phyloP scores from a whole-genome alignment of 1,140 invertebrate species.

The Eumaeus atala region DNA sequence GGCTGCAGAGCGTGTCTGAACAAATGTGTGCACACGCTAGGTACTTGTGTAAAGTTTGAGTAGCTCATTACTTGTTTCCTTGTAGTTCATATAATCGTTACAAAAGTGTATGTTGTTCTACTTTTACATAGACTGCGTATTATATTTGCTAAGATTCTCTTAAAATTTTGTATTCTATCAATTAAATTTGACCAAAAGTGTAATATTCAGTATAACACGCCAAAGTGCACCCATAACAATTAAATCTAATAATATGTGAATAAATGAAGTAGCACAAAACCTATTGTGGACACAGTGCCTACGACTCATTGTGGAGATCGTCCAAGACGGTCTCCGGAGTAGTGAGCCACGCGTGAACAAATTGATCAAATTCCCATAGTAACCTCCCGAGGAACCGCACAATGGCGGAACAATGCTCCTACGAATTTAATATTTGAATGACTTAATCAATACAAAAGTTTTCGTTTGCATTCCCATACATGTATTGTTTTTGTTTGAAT shows the following conservation, averaged over 20 bases:
- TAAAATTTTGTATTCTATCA: too few species aligned
- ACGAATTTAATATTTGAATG: slow-evolving; percentile 56
- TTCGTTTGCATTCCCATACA: slow-evolving; percentile 59
- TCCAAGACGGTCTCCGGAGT: slow-evolving; percentile 40
- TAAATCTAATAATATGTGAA: slow-evolving; percentile 35
- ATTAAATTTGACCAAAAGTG: neutral
- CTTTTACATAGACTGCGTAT: too few species aligned
- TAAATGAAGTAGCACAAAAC: slow-evolving; percentile 60
- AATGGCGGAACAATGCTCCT: slow-evolving; percentile 45
- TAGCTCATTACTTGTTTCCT: too few species aligned
- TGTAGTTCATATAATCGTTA: too few species aligned
- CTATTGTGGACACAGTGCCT: slow-evolving; percentile 39
- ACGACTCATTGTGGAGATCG: slow-evolving; percentile 45
- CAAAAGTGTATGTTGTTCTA: too few species aligned
- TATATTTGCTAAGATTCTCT: too few species aligned
- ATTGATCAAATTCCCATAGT: slow-evolving; percentile 66
- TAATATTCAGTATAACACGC: neutral
- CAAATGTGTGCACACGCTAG: too few species aligned
- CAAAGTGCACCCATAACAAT: slow-evolving; percentile 41
- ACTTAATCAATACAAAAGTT: slow-evolving; percentile 67
- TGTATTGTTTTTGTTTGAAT: slow-evolving; percentile 57
- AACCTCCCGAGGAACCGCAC: slow-evolving; percentile 49
- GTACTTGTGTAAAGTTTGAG: too few species aligned
- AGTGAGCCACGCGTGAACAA: slow-evolving; percentile 54
- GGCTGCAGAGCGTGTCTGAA: too few species aligned